Evolutionary conservation across 23 tunicate genomes (phyloP), one percentile per base, ranked within the genome.

Genomic region (Diplosoma virens): DNA sequence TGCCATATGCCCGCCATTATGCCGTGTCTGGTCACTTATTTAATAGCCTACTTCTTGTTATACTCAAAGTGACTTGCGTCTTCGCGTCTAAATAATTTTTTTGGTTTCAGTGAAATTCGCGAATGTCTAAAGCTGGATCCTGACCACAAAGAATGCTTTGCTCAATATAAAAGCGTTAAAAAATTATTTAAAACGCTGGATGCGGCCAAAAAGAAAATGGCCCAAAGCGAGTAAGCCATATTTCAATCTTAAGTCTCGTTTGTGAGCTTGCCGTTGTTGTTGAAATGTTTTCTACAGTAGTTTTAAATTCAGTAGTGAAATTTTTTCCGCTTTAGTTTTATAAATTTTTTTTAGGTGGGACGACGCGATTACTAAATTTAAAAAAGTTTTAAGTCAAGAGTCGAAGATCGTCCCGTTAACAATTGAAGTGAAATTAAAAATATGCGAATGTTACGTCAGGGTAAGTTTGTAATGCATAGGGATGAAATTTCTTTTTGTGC

Each of bases 91-190:
- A 46, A 46, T 16, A 11, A 16, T 46, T 11, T 11, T 16, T 46
- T 46, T 11, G 16, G 9, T 72, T 72, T 0, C 81, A 90, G 97
- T 46, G 97, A 90, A 54, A 84, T 95, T 33, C 93, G 99, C 1
- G 91, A 95, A 74, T 95, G 99, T 59, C 75, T 95, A 22, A 91
- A 90, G 35, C 81, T 95, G 14, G 99, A 95, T 54, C 99, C 89
- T 29, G 99, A 95, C 58, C 99, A 95, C 67, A 73, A 68, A 45
- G 82, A 91, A 30, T 95, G 99, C 59, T 79, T 67, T 59, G 86
- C 82, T 23, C 99, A 95, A 67, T 95, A 95, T 52, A 95, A 95
- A 79, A 71, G 63, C 33, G 99, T 95, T 0, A 95, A 95, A 73
- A 95, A 95, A 63, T 64, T 95, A 18, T 79, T 83, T 66, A 95